Evolutionary conservation across 2,797 vertebrate species (phyloP).

Genomic region (Cetoscarus ocellatus): DNA sequence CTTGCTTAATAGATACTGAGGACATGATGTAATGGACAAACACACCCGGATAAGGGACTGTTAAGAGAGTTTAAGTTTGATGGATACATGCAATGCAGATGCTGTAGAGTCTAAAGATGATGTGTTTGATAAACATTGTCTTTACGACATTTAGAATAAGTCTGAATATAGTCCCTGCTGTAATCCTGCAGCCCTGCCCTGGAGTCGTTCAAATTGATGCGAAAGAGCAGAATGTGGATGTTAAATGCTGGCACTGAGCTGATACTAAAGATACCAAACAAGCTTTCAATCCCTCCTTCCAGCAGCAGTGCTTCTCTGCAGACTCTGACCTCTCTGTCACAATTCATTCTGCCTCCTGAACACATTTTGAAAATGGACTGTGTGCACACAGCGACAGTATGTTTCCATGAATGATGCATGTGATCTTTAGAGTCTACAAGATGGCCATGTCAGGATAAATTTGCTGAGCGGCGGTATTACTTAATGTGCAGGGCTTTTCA

Average conservation of each 20-base stretch:
- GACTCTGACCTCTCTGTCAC: constrained; percentile 15
- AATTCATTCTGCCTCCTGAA: constrained; percentile 8
- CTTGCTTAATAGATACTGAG: too few relatives aligned
- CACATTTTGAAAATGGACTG: background rate
- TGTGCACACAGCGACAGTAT: constrained; percentile 6
- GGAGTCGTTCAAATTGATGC: background rate
- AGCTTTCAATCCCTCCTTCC: constrained; percentile 1
- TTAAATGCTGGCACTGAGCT: background rate
- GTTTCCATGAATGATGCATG: constrained; percentile 32
- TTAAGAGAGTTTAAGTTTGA: too few relatives aligned
- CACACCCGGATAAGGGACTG: too few relatives aligned
- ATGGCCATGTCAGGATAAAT: constrained; percentile 7
- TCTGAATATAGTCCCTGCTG: background rate
- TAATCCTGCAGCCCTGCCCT: constrained; percentile 9
- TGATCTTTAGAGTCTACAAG: background rate
- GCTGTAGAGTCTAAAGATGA: too few relatives aligned
- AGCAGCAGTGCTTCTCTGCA: constrained; percentile 3
- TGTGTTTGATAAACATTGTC: too few relatives aligned
- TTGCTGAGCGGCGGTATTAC: background rate
- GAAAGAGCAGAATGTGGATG: constrained; percentile 10
- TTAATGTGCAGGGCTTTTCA: background rate
- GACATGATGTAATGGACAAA: too few relatives aligned
- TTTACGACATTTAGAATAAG: background rate
- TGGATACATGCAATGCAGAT: too few relatives aligned
- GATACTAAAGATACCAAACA: background rate